These are phyloP conservation scores for Mesocentrotus franciscanus DNA, from an alignment of 53 echinoderm and acorn worm species.

Conservation along the genomic window DNA sequence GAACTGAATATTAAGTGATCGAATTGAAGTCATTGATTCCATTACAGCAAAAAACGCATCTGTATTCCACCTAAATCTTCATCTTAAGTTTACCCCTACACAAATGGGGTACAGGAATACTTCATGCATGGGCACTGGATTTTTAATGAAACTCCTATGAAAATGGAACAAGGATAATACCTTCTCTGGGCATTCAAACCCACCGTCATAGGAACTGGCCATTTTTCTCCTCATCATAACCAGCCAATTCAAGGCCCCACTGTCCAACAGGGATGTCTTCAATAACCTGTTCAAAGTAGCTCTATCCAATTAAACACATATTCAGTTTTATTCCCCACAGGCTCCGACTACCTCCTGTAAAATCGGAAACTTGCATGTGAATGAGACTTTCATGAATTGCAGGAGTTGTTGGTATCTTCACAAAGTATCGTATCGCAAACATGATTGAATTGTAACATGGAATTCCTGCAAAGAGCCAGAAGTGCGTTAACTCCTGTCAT, in stretches of 20 bases:
- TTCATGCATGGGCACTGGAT: not conserved
- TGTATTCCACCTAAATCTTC: not conserved
- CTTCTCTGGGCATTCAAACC: not conserved
- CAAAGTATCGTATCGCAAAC: not conserved
- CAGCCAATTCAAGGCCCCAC: not conserved
- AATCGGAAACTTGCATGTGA: not conserved
- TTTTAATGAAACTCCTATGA: not conserved
- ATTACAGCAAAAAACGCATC: not conserved
- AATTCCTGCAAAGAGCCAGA: not conserved
- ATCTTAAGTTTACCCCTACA: too few relatives aligned
- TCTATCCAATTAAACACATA: not conserved
- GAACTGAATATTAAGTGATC: not conserved
- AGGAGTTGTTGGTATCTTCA: not conserved
- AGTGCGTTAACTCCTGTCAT: not conserved
- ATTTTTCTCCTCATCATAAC: not conserved
- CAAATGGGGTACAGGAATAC: not conserved
- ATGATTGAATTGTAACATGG: too few relatives aligned
- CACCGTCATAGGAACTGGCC: not conserved
- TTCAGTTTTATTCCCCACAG: not conserved
- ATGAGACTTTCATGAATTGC: not conserved
- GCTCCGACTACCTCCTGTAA: not conserved
- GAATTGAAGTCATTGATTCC: not conserved
- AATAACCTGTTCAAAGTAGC: not conserved
- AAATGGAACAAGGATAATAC: not conserved
- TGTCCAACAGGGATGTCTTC: not conserved